phyloP scores from a whole-genome alignment of 2,797 vertebrate genomes.

The Halcyon chelicuti region DNA sequence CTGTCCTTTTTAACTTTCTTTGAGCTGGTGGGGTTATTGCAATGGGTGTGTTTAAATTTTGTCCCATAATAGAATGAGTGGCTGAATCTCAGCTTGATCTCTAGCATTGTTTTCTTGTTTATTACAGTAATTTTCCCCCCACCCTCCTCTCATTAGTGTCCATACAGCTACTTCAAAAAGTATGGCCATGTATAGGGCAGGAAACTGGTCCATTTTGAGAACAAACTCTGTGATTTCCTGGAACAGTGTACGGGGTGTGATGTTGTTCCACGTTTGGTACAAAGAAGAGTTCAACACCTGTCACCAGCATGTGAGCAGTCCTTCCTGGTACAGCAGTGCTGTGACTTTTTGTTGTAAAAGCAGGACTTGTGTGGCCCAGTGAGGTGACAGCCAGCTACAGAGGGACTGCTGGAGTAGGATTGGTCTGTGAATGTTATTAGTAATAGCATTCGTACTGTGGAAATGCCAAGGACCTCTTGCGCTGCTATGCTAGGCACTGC shows the following conservation, averaged over 20 bases:
- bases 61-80: background rate
- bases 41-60: background rate
- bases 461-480: background rate
- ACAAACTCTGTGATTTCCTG: background rate
- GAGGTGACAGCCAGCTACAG: background rate
- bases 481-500: background rate
- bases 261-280: background rate
- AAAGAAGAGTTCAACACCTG: background rate
- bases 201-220: background rate
- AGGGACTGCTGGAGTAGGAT: background rate
- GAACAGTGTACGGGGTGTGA: rapidly evolving
- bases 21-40: background rate
- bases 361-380: background rate
- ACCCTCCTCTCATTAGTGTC: background rate
- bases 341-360: background rate
- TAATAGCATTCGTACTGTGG: background rate
- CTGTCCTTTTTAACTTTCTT: background rate
- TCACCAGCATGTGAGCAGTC: background rate
- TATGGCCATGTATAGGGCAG: background rate
- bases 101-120: background rate
- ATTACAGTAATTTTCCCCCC: background rate
- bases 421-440: background rate
- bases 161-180: background rate
- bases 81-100: background rate
- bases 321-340: background rate